These are phyloP conservation scores for Nycticebus coucang DNA, from an alignment of 2,113 vertebrate species.

Conservation along the genomic window DNA sequence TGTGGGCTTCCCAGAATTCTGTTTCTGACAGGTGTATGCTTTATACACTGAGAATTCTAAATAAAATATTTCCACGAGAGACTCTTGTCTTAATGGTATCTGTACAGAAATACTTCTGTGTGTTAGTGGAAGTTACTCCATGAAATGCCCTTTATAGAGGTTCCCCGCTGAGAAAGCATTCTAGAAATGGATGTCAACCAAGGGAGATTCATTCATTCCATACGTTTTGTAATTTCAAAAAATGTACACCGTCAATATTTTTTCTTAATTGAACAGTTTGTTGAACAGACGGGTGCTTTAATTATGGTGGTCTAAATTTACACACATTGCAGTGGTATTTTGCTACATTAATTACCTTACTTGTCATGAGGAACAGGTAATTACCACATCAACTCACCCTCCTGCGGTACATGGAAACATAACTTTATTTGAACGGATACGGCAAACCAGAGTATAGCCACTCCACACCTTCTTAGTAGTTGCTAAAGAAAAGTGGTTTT, in stretches of 20 bases:
- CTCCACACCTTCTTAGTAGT: constrained; percentile 54
- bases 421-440: constrained; percentile 79
- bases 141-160: background rate
- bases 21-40: background rate
- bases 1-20: background rate
- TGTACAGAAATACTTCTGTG: background rate
- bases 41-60: background rate
- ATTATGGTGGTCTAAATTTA: constrained; percentile 83
- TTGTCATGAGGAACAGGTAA: constrained; percentile 87
- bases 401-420: constrained; percentile 72
- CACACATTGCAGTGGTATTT: constrained; percentile 85
- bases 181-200: constrained; percentile 67
- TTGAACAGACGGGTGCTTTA: constrained; percentile 83
- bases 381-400: constrained; percentile 87
- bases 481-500: background rate
- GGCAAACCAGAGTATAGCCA: constrained; percentile 64
- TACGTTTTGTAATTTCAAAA: constrained; percentile 75
- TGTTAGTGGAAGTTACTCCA: background rate
- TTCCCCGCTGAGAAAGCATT: constrained; percentile 20
- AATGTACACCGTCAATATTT: constrained; percentile 79
- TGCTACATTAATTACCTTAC: constrained; percentile 87
- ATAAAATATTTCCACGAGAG: background rate
- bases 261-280: constrained; percentile 82
- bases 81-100: background rate
- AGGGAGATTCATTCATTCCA: constrained; percentile 64